These are phyloP conservation scores for Nansenia antarctica DNA, from an alignment of 2,113 vertebrate species.

Conservation along the genomic window DNA sequence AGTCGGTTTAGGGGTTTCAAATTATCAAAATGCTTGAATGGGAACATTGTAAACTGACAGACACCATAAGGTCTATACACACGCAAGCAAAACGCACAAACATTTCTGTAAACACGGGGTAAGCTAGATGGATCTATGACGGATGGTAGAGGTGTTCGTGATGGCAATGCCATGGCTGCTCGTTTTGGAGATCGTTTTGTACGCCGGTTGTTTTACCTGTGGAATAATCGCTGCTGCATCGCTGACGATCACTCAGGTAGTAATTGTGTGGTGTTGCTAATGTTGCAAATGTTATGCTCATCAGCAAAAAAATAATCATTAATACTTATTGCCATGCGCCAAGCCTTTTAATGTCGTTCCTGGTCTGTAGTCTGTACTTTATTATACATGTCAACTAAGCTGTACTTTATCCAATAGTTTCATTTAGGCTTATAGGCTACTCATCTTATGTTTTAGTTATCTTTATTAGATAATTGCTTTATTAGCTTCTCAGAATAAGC, in stretches of 20 bases:
- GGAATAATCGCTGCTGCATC: constrained; percentile 59
- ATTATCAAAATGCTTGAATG: not conserved
- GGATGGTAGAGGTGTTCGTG: not conserved
- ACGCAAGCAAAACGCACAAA: too few species aligned
- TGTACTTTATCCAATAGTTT: too few species aligned
- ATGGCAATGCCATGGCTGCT: constrained; percentile 56
- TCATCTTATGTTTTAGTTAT: too few species aligned
- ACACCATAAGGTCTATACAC: too few species aligned
- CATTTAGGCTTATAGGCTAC: too few species aligned
- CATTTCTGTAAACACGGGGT: not conserved
- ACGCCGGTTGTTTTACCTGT: constrained; percentile 58
- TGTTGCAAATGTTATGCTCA: not conserved
- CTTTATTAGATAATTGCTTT: too few species aligned
- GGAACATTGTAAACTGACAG: not conserved
- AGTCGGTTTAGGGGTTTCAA: not conserved
- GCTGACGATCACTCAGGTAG: constrained; percentile 70
- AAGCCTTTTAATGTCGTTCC: too few species aligned
- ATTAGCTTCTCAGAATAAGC: too few species aligned
- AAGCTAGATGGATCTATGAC: not conserved
- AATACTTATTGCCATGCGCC: not conserved
- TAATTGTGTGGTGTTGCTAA: too few species aligned
- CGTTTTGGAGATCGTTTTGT: constrained; percentile 46
- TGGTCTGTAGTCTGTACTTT: too few species aligned
- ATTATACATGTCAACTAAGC: too few species aligned
- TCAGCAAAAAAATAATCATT: not conserved